phyloP scores from a whole-genome alignment of 1,140 invertebrate genomes.

The Philopotamus ludificatus region DNA sequence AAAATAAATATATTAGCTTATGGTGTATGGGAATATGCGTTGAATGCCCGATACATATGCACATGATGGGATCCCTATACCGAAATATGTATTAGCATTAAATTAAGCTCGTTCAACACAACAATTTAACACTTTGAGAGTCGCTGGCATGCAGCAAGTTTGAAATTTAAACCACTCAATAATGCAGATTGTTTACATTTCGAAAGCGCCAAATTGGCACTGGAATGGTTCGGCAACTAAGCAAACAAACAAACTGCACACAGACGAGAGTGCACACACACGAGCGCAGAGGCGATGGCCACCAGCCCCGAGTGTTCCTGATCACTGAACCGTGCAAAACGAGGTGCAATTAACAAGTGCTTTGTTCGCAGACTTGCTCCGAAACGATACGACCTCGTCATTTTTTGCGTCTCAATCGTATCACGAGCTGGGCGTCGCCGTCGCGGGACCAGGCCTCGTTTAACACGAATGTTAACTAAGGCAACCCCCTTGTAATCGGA shows the following conservation, averaged over 20 bases:
- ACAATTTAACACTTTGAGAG: too few relatives aligned
- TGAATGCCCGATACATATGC: not conserved
- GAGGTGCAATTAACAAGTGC: too few relatives aligned
- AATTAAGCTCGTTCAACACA: too few relatives aligned
- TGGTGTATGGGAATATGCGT: too few relatives aligned
- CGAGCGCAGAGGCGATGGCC: too few relatives aligned
- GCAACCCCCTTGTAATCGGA: slow-evolving; percentile 24
- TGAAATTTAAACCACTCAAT: not conserved
- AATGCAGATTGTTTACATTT: slow-evolving; percentile 6
- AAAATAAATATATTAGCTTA: too few relatives aligned
- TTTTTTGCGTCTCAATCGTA: not conserved
- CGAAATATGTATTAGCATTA: not conserved
- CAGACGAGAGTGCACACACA: not conserved
- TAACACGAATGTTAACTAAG: slow-evolving; percentile 36
- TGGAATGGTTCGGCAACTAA: not conserved
- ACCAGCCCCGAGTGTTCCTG: too few relatives aligned
- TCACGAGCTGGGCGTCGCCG: slow-evolving; percentile 5
- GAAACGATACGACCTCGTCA: not conserved
- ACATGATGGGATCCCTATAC: not conserved
- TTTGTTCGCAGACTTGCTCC: too few relatives aligned
- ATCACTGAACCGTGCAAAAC: too few relatives aligned
- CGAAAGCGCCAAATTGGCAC: not conserved
- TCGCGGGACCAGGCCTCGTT: slow-evolving; percentile 35
- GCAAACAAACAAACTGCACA: not conserved
- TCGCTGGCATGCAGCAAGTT: not conserved